Evolutionary conservation across 2,888 invertebrate species (phyloP).

Genomic region (Folsomia manolachei): DNA sequence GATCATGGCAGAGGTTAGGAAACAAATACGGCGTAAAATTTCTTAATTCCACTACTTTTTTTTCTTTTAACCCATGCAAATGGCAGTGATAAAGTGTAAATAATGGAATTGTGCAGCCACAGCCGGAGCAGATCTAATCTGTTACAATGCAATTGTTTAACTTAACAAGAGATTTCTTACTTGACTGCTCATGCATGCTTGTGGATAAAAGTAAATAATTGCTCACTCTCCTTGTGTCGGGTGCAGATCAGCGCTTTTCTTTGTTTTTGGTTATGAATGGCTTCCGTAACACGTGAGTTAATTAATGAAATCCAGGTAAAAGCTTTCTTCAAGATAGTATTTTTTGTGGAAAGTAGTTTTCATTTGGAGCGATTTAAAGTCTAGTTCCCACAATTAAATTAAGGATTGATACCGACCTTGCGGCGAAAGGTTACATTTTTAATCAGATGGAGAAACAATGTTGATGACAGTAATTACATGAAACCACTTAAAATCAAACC

Average conservation of each 20-base stretch:
- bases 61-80: too few species aligned
- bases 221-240: background rate
- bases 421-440: too few species aligned
- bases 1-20: too few species aligned
- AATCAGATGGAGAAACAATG: too few species aligned
- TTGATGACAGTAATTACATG: background rate
- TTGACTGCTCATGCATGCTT: slow-evolving; percentile 9
- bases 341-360: background rate
- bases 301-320: too few species aligned
- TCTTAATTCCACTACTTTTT: too few species aligned
- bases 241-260: background rate
- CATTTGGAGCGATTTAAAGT: background rate
- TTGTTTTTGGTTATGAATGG: background rate
- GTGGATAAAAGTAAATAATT: background rate
- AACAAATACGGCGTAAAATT: too few species aligned
- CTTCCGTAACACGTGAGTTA: too few species aligned
- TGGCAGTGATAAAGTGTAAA: too few species aligned
- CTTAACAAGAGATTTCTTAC: slow-evolving; percentile 3
- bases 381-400: background rate
- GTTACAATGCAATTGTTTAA: background rate
- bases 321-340: too few species aligned
- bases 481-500: too few species aligned
- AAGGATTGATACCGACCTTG: background rate
- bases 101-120: too few species aligned
- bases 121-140: background rate